Conservation (phyloP, 2,888 invertebrate genomes). For the Drepanosiphum platanoidis region DNA sequence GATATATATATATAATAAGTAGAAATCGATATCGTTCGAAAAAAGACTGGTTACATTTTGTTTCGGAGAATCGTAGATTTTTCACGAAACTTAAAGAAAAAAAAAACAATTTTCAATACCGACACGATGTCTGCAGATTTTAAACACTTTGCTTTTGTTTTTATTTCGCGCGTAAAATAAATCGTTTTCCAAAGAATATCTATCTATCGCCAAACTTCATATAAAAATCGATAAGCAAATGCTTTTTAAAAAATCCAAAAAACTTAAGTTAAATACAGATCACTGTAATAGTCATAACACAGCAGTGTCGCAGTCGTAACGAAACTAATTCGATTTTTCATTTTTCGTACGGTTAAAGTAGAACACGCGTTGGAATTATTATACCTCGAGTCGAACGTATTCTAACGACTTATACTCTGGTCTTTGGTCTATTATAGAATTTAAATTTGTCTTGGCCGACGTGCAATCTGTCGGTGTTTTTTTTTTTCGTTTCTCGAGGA, state of each 20-base stretch:
- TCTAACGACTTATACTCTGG: not conserved
- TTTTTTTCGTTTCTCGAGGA: not conserved
- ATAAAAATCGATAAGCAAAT: not conserved
- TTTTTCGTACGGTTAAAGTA: not conserved
- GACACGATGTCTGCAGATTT: no score
- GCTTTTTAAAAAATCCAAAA: not conserved
- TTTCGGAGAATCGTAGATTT: no score
- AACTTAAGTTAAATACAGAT: not conserved
- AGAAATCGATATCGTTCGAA: no score
- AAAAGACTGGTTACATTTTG: no score
- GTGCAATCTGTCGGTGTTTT: no score
- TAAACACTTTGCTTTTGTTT: no score
- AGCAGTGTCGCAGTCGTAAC: not conserved
- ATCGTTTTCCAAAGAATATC: no score
- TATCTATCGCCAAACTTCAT: not conserved
- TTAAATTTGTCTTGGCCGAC: conserved; percentile 5
- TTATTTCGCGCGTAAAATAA: no score
- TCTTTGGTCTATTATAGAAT: conserved; percentile 4
- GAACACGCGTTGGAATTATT: not conserved
- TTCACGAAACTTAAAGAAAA: no score
- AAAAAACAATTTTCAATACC: no score
- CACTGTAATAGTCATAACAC: not conserved
- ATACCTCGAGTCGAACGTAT: not conserved
- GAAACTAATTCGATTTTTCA: not conserved
- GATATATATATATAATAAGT: no score